These are phyloP conservation scores for Glossophaga mutica DNA, from an alignment of 2,797 vertebrate genomes.

Conservation along the genomic window DNA sequence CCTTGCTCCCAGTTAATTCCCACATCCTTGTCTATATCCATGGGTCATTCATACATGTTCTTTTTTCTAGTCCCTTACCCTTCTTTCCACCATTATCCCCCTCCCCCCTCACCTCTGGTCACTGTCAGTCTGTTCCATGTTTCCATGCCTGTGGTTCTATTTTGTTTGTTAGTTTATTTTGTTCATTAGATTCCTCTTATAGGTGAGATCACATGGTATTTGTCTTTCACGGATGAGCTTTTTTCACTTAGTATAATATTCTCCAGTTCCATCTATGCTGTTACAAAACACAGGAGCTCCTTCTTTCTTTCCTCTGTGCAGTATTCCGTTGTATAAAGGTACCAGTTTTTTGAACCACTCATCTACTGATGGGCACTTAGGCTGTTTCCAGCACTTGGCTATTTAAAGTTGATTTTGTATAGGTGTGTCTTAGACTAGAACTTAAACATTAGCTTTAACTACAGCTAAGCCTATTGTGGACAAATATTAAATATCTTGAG, in stretches of 20 bases:
- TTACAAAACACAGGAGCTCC: background rate
- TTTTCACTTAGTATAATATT: background rate
- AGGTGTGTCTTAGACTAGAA: background rate
- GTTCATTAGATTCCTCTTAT: background rate
- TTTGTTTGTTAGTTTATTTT: background rate
- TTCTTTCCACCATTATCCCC: background rate
- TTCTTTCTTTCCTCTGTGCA: background rate
- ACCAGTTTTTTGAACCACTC: background rate
- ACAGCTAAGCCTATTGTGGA: background rate
- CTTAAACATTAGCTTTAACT: background rate
- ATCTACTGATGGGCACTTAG: background rate
- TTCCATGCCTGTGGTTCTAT: background rate
- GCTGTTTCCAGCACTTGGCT: background rate
- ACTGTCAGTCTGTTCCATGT: background rate
- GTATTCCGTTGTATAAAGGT: background rate
- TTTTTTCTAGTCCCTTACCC: background rate
- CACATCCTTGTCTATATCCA: background rate
- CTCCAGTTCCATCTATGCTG: background rate
- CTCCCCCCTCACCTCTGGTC: background rate
- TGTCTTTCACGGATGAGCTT: background rate
- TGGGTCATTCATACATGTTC: background rate
- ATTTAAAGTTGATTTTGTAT: background rate
- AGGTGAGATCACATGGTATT: background rate
- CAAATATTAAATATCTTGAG: constrained; percentile 16
- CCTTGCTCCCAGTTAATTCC: background rate